Percentiles rank a stretch among this genome's conserved stretches.
Conservation (phyloP, 2,113 vertebrate genomes). For the Amphiprion ocellaris region DNA sequence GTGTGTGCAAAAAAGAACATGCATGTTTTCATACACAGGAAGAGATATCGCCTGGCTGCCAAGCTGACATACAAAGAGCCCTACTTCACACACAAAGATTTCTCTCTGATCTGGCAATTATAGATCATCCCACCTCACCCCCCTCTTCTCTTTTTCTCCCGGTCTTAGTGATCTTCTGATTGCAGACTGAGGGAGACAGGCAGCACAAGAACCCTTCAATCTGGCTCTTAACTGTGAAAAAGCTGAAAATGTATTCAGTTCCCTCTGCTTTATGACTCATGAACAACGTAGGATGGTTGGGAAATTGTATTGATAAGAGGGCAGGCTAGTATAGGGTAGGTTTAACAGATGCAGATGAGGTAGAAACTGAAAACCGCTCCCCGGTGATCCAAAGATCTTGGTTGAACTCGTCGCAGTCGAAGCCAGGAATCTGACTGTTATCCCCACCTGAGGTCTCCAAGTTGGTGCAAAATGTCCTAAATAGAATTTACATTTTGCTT, state of each 20-base stretch:
- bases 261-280: conserved; percentile 62
- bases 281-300: conserved; percentile 52
- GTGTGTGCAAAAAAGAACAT: conserved; percentile 36
- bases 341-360: conserved; percentile 55
- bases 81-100: conserved; percentile 75
- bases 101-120: conserved; percentile 81
- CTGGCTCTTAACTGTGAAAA: conserved; percentile 63
- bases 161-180: conserved; percentile 73
- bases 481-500: neutral
- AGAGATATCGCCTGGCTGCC: conserved; percentile 56
- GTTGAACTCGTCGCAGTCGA: conserved; percentile 12
- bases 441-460: neutral
- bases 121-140: conserved; percentile 62
- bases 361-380: conserved; percentile 10
- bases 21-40: conserved; percentile 70
- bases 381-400: neutral
- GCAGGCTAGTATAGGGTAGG: conserved; percentile 11
- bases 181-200: conserved; percentile 69
- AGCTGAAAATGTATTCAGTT: conserved; percentile 66
- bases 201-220: conserved; percentile 75
- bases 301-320: conserved; percentile 54
- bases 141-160: conserved; percentile 34
- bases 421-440: neutral
- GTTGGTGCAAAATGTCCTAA: neutral
- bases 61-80: conserved; percentile 64